Evolutionary conservation across 2,888 invertebrate species (phyloP).

Genomic region (Helicoverpa assulta): DNA sequence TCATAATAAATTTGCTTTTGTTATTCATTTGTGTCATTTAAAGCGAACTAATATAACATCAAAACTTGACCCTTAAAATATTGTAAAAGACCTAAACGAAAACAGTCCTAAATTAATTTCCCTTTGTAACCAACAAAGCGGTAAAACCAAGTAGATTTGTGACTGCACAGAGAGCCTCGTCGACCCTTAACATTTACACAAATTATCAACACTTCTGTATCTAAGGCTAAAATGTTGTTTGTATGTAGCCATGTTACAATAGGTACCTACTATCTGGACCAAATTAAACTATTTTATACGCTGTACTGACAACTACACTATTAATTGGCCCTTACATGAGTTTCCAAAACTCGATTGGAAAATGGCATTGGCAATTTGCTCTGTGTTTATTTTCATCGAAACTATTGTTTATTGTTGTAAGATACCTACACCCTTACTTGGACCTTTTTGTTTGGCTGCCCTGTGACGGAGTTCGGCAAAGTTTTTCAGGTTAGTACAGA

Average conservation of each 20-base stretch:
- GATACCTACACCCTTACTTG: constrained; percentile 41
- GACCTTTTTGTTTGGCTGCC: constrained; percentile 56
- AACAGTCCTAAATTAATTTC: constrained; percentile 46
- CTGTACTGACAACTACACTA: background rate
- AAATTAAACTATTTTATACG: too few species aligned
- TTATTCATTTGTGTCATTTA: background rate
- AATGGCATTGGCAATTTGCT: background rate
- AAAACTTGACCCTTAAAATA: background rate
- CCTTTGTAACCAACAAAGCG: constrained; percentile 39
- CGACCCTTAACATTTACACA: constrained; percentile 1
- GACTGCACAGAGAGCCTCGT: constrained; percentile 23
- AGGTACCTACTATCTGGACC: too few species aligned
- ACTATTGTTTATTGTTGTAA: constrained; percentile 48
- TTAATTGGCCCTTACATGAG: background rate
- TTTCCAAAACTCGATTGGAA: background rate
- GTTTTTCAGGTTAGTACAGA: constrained; percentile 72
- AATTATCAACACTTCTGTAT: background rate
- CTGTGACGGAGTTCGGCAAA: constrained; percentile 64
- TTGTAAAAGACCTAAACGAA: constrained; percentile 39
- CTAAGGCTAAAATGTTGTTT: too few species aligned
- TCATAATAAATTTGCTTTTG: background rate
- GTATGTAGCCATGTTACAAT: too few species aligned
- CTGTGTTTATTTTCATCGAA: constrained; percentile 23
- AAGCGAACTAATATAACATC: constrained; percentile 14
- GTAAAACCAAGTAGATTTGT: constrained; percentile 36